Evolutionary conservation across 1,140 invertebrate species (phyloP).

Genomic region (Triops cancriformis): DNA sequence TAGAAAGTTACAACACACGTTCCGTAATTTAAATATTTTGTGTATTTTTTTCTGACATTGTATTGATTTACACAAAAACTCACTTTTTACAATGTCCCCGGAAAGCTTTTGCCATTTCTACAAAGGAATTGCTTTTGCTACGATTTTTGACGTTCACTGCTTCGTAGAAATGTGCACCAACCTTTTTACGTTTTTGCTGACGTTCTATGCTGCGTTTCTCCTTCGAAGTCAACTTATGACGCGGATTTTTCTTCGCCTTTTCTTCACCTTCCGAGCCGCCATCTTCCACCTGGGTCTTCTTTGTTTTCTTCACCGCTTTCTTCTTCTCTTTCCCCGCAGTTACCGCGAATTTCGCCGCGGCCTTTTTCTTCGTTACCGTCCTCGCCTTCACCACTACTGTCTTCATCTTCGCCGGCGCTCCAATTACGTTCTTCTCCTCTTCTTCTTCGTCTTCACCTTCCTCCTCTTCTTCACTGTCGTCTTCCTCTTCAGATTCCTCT

Average conservation of each 20-base stretch:
- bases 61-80: neutral
- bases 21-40: neutral
- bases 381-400: slow-evolving; percentile 20
- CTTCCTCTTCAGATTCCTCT: slow-evolving; percentile 28
- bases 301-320: slow-evolving; percentile 35
- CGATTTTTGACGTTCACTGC: slow-evolving; percentile 86
- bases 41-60: neutral
- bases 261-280: neutral
- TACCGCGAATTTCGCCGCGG: slow-evolving; percentile 34
- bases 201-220: slow-evolving; percentile 64
- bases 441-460: slow-evolving; percentile 35
- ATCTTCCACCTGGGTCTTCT: slow-evolving; percentile 31
- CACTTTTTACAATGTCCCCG: slow-evolving; percentile 32
- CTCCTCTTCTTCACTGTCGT: slow-evolving; percentile 29
- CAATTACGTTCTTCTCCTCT: slow-evolving; percentile 27
- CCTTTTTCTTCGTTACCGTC: slow-evolving; percentile 20
- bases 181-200: slow-evolving; percentile 67
- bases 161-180: slow-evolving; percentile 89
- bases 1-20: too few relatives aligned
- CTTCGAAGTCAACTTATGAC: slow-evolving; percentile 55
- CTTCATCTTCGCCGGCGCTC: slow-evolving; percentile 17
- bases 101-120: slow-evolving; percentile 30
- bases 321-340: slow-evolving; percentile 36
- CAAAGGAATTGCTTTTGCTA: slow-evolving; percentile 44
- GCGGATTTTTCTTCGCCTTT: slow-evolving; percentile 19